A percentile compares a stretch with the other conserved stretches of the same genome.
Evolutionary conservation across 2,113 vertebrate genomes (phyloP).

Genomic region (Heptranchias perlo): DNA sequence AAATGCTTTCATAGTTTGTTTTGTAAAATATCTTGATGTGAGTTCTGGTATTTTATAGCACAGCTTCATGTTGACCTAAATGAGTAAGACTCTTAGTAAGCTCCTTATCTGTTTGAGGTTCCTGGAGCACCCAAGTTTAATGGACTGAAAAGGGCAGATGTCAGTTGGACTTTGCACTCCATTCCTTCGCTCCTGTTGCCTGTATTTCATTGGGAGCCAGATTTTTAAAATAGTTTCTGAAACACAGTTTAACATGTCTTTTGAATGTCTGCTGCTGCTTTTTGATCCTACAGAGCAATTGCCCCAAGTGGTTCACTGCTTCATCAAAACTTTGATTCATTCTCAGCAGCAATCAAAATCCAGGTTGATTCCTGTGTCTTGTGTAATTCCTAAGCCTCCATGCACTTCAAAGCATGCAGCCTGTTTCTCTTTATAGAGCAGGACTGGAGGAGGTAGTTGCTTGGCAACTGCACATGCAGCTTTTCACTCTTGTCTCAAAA

Average conservation of each 20-base stretch:
- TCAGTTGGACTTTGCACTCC: not conserved
- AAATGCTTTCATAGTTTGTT: conserved; percentile 55
- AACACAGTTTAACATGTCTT: not conserved
- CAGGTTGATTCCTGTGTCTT: not conserved
- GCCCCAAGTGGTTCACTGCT: conserved; percentile 17
- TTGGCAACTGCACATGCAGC: not conserved
- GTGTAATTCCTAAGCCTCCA: not conserved
- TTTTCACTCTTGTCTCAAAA: not conserved
- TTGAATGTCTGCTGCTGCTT: conserved; percentile 18
- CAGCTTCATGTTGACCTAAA: not conserved
- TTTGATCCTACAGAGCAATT: not conserved
- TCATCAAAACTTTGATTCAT: not conserved
- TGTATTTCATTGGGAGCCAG: not conserved
- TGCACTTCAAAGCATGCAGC: not conserved
- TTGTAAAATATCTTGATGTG: conserved; percentile 52
- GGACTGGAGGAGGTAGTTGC: not conserved
- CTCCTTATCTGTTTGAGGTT: not conserved
- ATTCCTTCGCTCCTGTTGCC: not conserved
- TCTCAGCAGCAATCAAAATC: conserved; percentile 9
- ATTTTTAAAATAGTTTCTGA: not conserved
- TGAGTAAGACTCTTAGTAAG: not conserved
- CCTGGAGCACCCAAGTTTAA: not conserved
- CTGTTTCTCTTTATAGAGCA: not conserved
- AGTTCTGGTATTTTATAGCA: not conserved
- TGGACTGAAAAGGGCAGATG: not conserved